Percentiles rank a stretch among this genome's conserved stretches.
Evolutionary conservation across 2,113 vertebrate species (phyloP).

Genomic region (Zosterops pallidus): DNA sequence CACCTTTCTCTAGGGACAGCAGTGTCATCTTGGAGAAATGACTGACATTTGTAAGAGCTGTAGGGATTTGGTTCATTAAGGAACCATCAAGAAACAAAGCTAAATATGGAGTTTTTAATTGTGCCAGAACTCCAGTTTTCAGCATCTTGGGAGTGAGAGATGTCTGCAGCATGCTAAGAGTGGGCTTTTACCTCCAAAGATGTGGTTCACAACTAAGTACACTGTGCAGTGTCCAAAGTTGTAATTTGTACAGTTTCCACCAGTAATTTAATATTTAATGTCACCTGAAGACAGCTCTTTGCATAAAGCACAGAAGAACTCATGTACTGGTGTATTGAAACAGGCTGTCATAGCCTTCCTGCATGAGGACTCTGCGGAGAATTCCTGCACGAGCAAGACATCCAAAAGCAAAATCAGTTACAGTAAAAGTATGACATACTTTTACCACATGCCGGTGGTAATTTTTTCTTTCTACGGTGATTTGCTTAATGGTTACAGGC

Average conservation of each 20-base stretch:
- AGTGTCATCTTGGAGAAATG: slow-evolving; percentile 11
- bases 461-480: neutral
- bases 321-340: neutral
- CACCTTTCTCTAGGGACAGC: neutral
- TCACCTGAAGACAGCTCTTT: slow-evolving; percentile 1
- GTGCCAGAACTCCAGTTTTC: neutral
- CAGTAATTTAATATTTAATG: slow-evolving; percentile 8
- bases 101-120: slow-evolving; percentile 20
- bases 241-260: neutral
- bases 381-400: neutral
- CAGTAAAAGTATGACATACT: neutral
- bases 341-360: neutral
- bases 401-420: neutral
- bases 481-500: neutral
- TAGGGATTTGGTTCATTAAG: slow-evolving; percentile 6
- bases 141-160: neutral
- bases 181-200: neutral
- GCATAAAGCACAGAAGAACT: neutral
- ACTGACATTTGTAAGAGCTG: slow-evolving; percentile 25
- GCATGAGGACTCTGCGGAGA: neutral
- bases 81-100: slow-evolving; percentile 9
- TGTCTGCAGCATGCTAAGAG: neutral
- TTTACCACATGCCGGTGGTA: neutral
- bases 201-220: neutral
- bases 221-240: neutral